Base-by-base conservation (phyloP, 2,113 vertebrate genomes). In the Halichoerus grypus region DNA sequence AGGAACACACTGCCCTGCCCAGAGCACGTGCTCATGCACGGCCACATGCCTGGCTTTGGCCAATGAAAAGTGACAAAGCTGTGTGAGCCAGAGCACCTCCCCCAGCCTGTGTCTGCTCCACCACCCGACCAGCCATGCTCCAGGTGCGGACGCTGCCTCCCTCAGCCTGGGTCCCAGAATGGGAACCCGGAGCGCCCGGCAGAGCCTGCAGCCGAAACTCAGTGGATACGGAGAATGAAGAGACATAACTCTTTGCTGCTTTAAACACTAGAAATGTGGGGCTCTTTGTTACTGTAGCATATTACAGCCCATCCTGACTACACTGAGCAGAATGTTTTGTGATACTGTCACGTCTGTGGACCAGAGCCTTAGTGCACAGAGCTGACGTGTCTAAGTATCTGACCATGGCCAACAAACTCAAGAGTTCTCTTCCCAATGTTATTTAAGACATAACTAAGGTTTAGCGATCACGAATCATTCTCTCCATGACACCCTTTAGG, bases 11-110 rank as follows among this genome's bases (percentile, higher is more conserved):
- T 9, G 46, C 4, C 63, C 61, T 59, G 7, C 53, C 76, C 33
- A 36, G 80, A 57, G 22, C 42, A 12, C 1, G 13, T 10, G 7
- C 5, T 14, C 21, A 1, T 0, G 1, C 21, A 11, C 0, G 39
- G 18, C 31, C 53, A 22, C 1, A 5, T 0, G 6, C 31, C 5
- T 71, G 53, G 53, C 53, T 22, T 0, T 18, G 39, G 39, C 24
- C 84, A 13, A 11, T n/a, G 19, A 8, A 71, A 71, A 4, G 18
- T 51, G 36, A 71, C 51, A n/a, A 67, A 26, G 4, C 7, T 0
- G 2, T 28, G 22, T 15, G 39, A 24, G 51, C 61, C 28, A 87
- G n/a, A 18, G 63, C 31, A 63, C 53, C 49, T 7, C 8, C 21
- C 33, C 46, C 13, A 39, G 76, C 61, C 49, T 12, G 26, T 18